These are phyloP conservation scores for Dione vanillae DNA, from an alignment of 2,888 invertebrate species.

Conservation along the genomic window DNA sequence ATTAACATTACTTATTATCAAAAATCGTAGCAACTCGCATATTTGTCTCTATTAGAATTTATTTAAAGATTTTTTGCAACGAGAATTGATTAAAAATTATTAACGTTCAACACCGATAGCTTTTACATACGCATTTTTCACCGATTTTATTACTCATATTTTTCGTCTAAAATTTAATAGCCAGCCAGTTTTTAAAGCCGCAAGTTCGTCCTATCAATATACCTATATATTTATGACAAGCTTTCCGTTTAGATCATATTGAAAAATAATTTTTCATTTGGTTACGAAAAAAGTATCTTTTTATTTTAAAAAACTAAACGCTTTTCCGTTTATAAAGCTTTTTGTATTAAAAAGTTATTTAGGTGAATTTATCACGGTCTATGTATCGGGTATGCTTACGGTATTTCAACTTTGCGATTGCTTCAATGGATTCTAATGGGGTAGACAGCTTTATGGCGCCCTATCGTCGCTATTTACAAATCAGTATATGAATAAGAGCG, in stretches of 20 bases:
- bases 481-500: slow-evolving; percentile 4
- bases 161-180: slow-evolving; percentile 13
- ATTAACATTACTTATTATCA: neutral
- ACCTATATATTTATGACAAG: slow-evolving; percentile 19
- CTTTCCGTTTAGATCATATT: slow-evolving; percentile 23
- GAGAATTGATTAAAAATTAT: neutral
- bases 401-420: slow-evolving; percentile 63
- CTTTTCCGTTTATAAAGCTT: neutral
- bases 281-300: slow-evolving; percentile 9
- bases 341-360: slow-evolving; percentile 9
- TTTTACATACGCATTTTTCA: neutral
- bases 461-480: slow-evolving; percentile 1
- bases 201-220: slow-evolving; percentile 8
- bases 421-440: slow-evolving; percentile 75
- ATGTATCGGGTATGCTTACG: slow-evolving; percentile 49
- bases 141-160: slow-evolving; percentile 1
- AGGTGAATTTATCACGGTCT: slow-evolving; percentile 11
- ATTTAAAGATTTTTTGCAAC: no score
- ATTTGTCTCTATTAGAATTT: neutral
- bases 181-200: neutral
- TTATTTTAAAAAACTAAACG: neutral
- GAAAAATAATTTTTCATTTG: slow-evolving; percentile 12
- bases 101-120: neutral
- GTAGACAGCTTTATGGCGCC: slow-evolving; percentile 58
- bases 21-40: neutral